These are phyloP conservation scores for Zophobas atratus DNA, from an alignment of 1,140 invertebrate species.

Conservation along the genomic window DNA sequence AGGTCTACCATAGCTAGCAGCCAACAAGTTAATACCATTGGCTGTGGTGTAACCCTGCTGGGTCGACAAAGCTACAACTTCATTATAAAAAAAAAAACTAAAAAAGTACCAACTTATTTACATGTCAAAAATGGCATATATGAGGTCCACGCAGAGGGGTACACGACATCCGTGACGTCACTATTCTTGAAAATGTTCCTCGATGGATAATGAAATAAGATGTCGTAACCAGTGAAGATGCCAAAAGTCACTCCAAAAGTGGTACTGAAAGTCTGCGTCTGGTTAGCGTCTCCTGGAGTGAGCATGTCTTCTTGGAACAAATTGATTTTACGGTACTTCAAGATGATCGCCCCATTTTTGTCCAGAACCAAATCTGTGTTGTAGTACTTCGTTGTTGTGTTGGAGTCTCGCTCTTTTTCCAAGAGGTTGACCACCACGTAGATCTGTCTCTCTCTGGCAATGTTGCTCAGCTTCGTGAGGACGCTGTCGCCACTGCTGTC, in stretches of 20 bases:
- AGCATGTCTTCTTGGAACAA: constrained; percentile 72
- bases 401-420: constrained; percentile 67
- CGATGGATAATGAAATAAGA: constrained; percentile 78
- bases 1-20: constrained; percentile 71
- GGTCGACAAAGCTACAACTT: constrained; percentile 68
- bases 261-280: constrained; percentile 76
- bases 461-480: constrained; percentile 52
- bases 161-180: constrained; percentile 79
- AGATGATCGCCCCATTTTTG: constrained; percentile 8
- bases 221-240: constrained; percentile 83
- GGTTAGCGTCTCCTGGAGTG: constrained; percentile 67
- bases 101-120: constrained; percentile 54
- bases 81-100: background rate
- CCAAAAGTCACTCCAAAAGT: constrained; percentile 90
- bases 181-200: constrained; percentile 71
- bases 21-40: constrained; percentile 71
- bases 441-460: constrained; percentile 67
- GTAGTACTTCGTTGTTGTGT: constrained; percentile 71
- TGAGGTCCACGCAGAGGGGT: constrained; percentile 82
- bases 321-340: constrained; percentile 74
- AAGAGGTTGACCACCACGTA: constrained; percentile 83
- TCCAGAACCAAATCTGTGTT: constrained; percentile 82
- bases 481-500: constrained; percentile 6
- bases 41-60: constrained; percentile 71
- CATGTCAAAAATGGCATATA: constrained; percentile 81